Evolutionary conservation across 2,797 vertebrate species (phyloP), one percentile per base, ranked within the genome.

Genomic region (Columba guinea): DNA sequence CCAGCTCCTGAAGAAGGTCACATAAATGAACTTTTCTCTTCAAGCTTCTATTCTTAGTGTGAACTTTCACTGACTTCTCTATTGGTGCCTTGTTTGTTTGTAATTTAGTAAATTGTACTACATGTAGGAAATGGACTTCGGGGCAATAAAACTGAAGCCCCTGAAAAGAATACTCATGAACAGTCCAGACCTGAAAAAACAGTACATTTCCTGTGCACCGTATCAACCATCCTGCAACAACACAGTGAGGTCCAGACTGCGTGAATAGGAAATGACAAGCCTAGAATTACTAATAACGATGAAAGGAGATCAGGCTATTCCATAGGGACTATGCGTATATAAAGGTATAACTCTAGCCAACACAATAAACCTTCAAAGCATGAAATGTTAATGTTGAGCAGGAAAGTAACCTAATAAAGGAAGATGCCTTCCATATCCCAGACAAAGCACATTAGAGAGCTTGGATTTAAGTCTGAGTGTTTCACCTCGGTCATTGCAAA

Each of bases 41-140:
- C 85, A 93, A 96, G 95, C 51, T 95, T 97, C 98, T 98, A 98
- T 98, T 98, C 96, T 98, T 98, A 98, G 97, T 94, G 90, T 97
- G 97, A 98, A 97, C 97, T 98, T 96, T 93, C 74, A 94, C 96
- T 97, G 97, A 97, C 97, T 97, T 96, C 89, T 96, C 80, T 79
- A 94, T 94, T 91, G 93, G 93, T 93, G 87, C 69, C 76, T 87
- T 90, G 92, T 97, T 96, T 97, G 95, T 97, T 96, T 96, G 95
- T 90, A 93, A 86, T 96, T 96, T 93, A 65, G 90, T 84, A 96
- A 97, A 96, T 83, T 92, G 85, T 83, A 94, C 96, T 97, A 86
- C 93, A 94, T 97, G 97, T 95, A 96, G 97, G 96, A 97, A 98
- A 91, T 88, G 49, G 94, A 92, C 94, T 76, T 53, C 80, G 30